Base-by-base conservation (phyloP, 1,140 invertebrate genomes). In the Cydia amplana region DNA sequence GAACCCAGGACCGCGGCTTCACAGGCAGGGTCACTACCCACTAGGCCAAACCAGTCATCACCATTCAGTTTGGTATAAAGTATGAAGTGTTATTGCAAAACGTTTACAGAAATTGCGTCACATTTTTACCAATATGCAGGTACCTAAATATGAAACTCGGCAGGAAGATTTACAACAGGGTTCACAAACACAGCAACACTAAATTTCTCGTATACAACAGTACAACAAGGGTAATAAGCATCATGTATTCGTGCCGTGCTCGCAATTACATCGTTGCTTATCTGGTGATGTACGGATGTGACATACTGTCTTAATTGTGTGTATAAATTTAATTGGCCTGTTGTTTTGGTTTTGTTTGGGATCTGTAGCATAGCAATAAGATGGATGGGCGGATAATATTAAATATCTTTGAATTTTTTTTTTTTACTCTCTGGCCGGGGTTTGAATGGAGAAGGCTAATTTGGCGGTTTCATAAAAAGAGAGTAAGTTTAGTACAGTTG, bases 291-390 rank as follows among this genome's bases (percentile, higher is more conserved):
- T 70, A 70, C 65, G 65, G 65, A 70, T 43, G 40, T 70, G 65
- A 70, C 65, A 70, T 40, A 70, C 32, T 70, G 65, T 70, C 65
- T 70, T 70, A 70, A 40, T 70, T 70, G 65, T 70, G 65, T 70
- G 65, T 18, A 43, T 70, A 67, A 32, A 70, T 70, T 70, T 10
- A 18, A 28, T 16, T 18, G 12, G 32, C 65, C 32, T 9, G 65
- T 70, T 43, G 65, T 70, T 65, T 65, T 32, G 32, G 28, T 18
- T 70, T 70, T 36, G 65, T 70, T 23, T 60, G 14, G 28, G n/a
- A 18, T 40, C 40, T 70, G 28, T 70, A 7, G 65, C 20, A 70
- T 36, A 32, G 64, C 14, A 25, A 40, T 0, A 10, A 40, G 36
- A 40, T 40, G 36, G 9, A 40, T 10, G 36, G 60, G 20, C 7